Evolutionary conservation across 2,797 vertebrate species (phyloP).

Genomic region (Cossypha heuglini): DNA sequence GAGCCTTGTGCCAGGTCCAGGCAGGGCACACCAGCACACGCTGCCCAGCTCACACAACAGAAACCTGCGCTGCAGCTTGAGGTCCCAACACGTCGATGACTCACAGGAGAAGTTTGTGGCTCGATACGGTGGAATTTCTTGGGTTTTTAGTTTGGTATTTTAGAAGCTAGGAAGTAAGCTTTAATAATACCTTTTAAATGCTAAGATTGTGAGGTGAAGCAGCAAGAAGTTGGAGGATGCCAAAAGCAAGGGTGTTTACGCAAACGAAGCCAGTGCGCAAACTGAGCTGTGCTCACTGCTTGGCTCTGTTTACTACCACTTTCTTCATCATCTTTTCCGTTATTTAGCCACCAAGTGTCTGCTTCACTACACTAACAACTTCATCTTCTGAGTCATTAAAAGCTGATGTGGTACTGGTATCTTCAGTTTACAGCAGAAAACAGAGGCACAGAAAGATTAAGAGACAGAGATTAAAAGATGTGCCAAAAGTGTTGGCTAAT

Average conservation of each 20-base stretch:
- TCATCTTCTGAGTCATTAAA: background rate
- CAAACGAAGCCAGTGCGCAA: background rate
- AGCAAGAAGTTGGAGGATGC: background rate
- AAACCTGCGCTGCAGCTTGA: accelerated
- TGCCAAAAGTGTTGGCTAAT: background rate
- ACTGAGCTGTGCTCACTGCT: background rate
- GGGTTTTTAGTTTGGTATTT: background rate
- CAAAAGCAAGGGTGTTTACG: background rate
- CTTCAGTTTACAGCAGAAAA: background rate
- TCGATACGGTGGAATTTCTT: background rate
- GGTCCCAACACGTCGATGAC: accelerated
- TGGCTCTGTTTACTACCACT: constrained; percentile 11
- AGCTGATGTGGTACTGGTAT: background rate
- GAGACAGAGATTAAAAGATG: background rate
- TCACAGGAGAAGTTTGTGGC: background rate
- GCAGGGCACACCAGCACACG: accelerated
- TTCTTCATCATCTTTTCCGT: constrained; percentile 24
- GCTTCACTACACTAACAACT: background rate
- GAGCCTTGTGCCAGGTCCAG: background rate
- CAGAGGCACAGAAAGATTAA: background rate
- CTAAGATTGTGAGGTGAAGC: background rate
- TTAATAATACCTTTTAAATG: constrained; percentile 6
- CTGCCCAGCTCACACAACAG: accelerated
- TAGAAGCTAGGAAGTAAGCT: background rate
- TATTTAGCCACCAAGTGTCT: background rate